Evolutionary conservation across 2,797 vertebrate species (phyloP).

Genomic region (Premnoplex brunnescens): DNA sequence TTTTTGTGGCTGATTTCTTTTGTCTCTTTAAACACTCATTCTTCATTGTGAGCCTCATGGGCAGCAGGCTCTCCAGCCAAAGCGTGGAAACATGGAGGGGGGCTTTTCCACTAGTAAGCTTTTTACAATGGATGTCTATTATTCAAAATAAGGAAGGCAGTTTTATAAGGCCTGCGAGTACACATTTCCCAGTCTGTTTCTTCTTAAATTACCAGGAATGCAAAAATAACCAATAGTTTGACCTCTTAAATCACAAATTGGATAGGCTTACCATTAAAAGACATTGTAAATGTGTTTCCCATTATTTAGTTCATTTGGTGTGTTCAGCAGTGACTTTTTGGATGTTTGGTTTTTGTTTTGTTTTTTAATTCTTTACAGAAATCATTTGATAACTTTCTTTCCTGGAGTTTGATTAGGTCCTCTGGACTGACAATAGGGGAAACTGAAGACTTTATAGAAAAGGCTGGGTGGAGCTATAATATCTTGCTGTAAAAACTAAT

Average conservation of each 20-base stretch:
- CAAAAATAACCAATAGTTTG: slow-evolving; percentile 78
- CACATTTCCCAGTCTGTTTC: slow-evolving; percentile 71
- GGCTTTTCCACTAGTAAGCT: slow-evolving; percentile 47
- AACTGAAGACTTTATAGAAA: slow-evolving; percentile 40
- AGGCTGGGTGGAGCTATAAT: not conserved
- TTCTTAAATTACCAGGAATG: slow-evolving; percentile 80
- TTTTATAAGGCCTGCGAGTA: slow-evolving; percentile 75
- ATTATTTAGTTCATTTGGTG: slow-evolving; percentile 80
- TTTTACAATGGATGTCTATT: slow-evolving; percentile 70
- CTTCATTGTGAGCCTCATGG: slow-evolving; percentile 46
- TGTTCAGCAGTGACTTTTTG: slow-evolving; percentile 72
- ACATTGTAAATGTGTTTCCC: slow-evolving; percentile 79
- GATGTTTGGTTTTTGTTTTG: slow-evolving; percentile 32
- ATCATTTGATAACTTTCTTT: slow-evolving; percentile 66
- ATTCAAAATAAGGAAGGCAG: slow-evolving; percentile 73
- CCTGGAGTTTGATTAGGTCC: slow-evolving; percentile 58
- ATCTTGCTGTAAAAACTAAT: not conserved
- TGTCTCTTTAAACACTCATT: slow-evolving; percentile 23
- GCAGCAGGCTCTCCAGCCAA: slow-evolving; percentile 23
- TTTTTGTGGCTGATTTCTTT: slow-evolving; percentile 27
- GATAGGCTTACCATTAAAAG: slow-evolving; percentile 76
- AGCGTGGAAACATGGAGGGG: slow-evolving; percentile 7
- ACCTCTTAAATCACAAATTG: slow-evolving; percentile 83
- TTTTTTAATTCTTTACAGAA: slow-evolving; percentile 50
- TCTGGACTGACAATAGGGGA: slow-evolving; percentile 20